These are phyloP conservation scores for Geotrypetes seraphini DNA, from an alignment of 2,797 vertebrate species.

Conservation along the genomic window DNA sequence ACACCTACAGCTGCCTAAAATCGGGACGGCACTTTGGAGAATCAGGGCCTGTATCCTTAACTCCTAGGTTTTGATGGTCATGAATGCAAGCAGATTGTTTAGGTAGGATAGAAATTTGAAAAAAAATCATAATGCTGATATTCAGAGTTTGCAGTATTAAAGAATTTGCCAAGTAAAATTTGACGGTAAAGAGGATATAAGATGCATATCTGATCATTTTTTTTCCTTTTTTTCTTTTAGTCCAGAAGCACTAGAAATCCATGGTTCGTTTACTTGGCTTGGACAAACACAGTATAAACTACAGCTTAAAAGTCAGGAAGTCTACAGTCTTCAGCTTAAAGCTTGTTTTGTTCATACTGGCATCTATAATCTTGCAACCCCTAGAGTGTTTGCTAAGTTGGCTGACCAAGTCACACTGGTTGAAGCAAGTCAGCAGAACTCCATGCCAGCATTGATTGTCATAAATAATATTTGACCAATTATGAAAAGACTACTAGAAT, in stretches of 20 bases:
- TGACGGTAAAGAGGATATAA: neutral
- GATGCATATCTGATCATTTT: too few species aligned
- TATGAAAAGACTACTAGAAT: constrained; percentile 29
- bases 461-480: constrained; percentile 73
- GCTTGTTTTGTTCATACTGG: constrained; percentile 89
- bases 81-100: too few species aligned
- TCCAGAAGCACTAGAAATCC: constrained; percentile 71
- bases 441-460: constrained; percentile 86
- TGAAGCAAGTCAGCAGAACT: constrained; percentile 78
- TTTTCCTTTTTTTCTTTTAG: constrained; percentile 34
- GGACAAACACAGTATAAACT: constrained; percentile 87
- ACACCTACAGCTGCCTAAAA: too few species aligned
- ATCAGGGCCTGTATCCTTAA: too few species aligned
- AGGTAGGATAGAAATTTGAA: too few species aligned
- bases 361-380: constrained; percentile 91
- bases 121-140: too few species aligned
- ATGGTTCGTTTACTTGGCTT: constrained; percentile 86
- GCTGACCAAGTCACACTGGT: constrained; percentile 65
- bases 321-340: constrained; percentile 65
- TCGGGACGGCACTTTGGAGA: too few species aligned
- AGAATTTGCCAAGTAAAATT: too few species aligned
- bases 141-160: neutral
- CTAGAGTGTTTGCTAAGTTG: constrained; percentile 79
- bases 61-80: too few species aligned
- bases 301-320: constrained; percentile 72